A percentile compares a stretch with the other conserved stretches of the same genome.
Conservation (phyloP, 2,888 invertebrate species). For the Xylocampa areola region DNA sequence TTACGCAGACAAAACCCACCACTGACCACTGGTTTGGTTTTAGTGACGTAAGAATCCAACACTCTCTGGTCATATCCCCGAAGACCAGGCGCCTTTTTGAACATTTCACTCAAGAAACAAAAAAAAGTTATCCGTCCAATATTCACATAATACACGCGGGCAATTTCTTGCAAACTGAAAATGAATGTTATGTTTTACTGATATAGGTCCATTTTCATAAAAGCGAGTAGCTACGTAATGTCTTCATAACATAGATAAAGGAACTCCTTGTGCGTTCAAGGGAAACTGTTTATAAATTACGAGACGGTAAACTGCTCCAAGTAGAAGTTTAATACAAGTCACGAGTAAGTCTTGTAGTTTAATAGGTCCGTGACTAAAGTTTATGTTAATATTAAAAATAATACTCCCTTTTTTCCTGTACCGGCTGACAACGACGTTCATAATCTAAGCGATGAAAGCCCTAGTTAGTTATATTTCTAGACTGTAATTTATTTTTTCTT, state of each 20-base stretch:
- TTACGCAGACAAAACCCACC: too few relatives aligned
- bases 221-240: too few relatives aligned
- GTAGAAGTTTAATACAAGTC: slow-evolving; percentile 24
- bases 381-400: slow-evolving; percentile 34
- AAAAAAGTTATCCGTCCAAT: too few relatives aligned
- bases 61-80: too few relatives aligned
- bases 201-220: too few relatives aligned
- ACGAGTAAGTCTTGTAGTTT: slow-evolving; percentile 36
- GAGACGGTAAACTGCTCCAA: slow-evolving; percentile 1
- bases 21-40: too few relatives aligned
- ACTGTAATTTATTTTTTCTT: slow-evolving; percentile 27
- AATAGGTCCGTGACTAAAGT: slow-evolving; percentile 33
- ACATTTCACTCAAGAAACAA: too few relatives aligned
- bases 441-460: slow-evolving; percentile 16
- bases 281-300: not conserved
- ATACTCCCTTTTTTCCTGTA: slow-evolving; percentile 14
- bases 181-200: too few relatives aligned
- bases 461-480: slow-evolving; percentile 14
- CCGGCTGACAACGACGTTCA: slow-evolving; percentile 17
- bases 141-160: too few relatives aligned
- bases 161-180: too few relatives aligned
- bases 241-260: not conserved
- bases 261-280: not conserved
- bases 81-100: too few relatives aligned
- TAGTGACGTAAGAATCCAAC: too few relatives aligned